Base-by-base conservation (phyloP, 1,140 invertebrate species). In the Drosophila subobscura region DNA sequence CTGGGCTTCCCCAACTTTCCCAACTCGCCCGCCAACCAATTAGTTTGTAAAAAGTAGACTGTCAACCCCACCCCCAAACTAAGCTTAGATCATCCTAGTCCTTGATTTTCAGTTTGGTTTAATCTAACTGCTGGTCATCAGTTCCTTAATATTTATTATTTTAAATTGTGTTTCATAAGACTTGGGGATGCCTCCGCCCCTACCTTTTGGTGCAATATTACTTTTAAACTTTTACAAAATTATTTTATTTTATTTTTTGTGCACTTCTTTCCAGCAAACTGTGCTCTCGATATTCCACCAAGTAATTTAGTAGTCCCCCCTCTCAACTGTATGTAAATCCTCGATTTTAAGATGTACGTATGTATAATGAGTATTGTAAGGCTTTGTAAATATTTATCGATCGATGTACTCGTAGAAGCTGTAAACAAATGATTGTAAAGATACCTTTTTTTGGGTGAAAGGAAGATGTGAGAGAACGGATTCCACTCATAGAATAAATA, bases 1-100 rank as follows among this genome's bases (percentile, higher is more conserved):
- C 51, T 91, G n/a, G 79, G 76, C 4, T 83, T 81, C 25, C 64
- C 74, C 1, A 79, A 91, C 53, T 91, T 81, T 54, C 7, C 65
- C 23, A 71, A 57, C 33, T 42, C 74, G 0, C 40, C 79, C 8
- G 14, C 70, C 37, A 75, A 72, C 29, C 60, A 80, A 63, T 16
- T 84, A 65, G 61, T 77, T 47, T 73, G 72, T 63, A 88, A 79
- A 46, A 89, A 88, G 57, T 83, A 84, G 57, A 55, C 40, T 33
- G 12, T 23, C 10, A 5, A 41, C 20, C 23, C 12, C 8, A 49
- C 37, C 22, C 41, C 42, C 29, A 37, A 16, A 12, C 49, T 66
- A 12, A 37, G 33, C 44, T 59, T 63, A 53, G 16, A 65, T 54
- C 41, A 10, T 65, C 72, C 77, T 85, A 85, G 83, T 85, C 80